Base-by-base conservation (phyloP, 2,888 invertebrate genomes). In the Gari tellinella region DNA sequence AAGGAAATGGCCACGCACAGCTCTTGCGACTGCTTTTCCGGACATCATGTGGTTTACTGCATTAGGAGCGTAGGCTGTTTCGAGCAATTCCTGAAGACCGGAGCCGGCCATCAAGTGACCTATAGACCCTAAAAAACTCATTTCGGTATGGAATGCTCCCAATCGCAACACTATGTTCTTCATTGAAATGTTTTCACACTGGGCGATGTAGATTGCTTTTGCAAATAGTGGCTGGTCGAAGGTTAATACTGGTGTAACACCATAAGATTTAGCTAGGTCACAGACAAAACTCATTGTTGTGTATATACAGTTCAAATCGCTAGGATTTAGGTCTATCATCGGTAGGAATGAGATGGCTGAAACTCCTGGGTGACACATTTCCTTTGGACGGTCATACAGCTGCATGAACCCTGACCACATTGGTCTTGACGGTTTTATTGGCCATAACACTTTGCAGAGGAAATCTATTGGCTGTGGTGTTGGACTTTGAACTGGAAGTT, bases 61-160 rank as follows among this genome's bases (percentile, higher is more conserved):
- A 57, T 74, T 66, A 41, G 55, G 45, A 23, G 69, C 65, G 46
- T 61, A 74, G 3, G 65, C 23, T 5, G 57, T 38, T 48, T 69
- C 52, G 15, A 76, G 8, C 31, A 58, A 25, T 25, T 76, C 72
- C 31, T 63, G 41, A 8, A 72, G 48, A 5, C 76, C 67, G 25
- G 67, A 49, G 12, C 62, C 62, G 3, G 26, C 21, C 64, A 76
- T 67, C 19, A 72, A 8, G 53, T 67, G 57, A 2, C 72, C 64
- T 19, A 82, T 85, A 40, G 62, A 66, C 17, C 85, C 83, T 17
- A 84, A 46, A 45, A 82, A 84, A 57, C 79, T 70, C 78, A 78
- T 70, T 25, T 70, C 55, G 7, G 63, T 53, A 56, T 78, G 74
- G 48, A 78, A 65, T 19, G 45, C 70, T 19, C 78, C 72, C 26